Percentiles rank a stretch among this genome's conserved stretches.
Conservation (phyloP, 2,797 vertebrate species). For the Poeciliopsis presidionis region DNA sequence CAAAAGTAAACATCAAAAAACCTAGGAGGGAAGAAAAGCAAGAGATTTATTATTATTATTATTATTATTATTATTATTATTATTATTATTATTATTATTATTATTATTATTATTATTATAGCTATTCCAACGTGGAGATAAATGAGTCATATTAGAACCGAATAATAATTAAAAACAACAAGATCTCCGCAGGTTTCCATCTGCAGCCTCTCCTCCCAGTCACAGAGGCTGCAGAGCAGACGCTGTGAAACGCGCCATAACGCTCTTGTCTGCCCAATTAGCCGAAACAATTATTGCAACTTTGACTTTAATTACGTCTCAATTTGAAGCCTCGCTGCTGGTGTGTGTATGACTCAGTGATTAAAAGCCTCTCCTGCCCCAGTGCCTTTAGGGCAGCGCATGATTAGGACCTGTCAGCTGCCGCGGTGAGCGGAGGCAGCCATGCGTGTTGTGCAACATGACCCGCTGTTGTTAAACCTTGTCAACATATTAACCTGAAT, state of each 20-base stretch:
- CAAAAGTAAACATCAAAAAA: not conserved
- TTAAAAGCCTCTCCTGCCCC: conserved; percentile 90
- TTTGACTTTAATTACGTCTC: conserved; percentile 97
- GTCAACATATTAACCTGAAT: conserved; percentile 99
- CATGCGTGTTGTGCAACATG: conserved; percentile 93
- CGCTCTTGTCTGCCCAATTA: conserved; percentile 93
- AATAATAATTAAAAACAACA: not conserved
- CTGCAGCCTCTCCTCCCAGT: conserved; percentile 18
- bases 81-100: not conserved
- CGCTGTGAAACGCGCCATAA: conserved; percentile 81
- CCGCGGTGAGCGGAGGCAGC: conserved; percentile 87
- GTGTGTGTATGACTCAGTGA: conserved; percentile 87
- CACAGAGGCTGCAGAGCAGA: conserved; percentile 21
- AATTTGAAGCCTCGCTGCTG: conserved; percentile 90
- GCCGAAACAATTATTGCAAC: conserved; percentile 95
- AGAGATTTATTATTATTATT: not conserved
- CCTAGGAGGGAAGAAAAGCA: not conserved
- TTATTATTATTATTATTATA: too few relatives aligned
- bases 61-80: not conserved
- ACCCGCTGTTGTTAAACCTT: conserved; percentile 97
- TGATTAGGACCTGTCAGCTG: conserved; percentile 98
- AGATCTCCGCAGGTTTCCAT: not conserved
- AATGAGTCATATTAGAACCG: not conserved
- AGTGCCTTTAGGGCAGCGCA: conserved; percentile 93
- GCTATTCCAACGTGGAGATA: not conserved